A percentile compares a stretch with the other conserved stretches of the same genome.
phyloP scores from a whole-genome alignment of 2,113 vertebrate genomes.

The Muscicapa adusta region DNA sequence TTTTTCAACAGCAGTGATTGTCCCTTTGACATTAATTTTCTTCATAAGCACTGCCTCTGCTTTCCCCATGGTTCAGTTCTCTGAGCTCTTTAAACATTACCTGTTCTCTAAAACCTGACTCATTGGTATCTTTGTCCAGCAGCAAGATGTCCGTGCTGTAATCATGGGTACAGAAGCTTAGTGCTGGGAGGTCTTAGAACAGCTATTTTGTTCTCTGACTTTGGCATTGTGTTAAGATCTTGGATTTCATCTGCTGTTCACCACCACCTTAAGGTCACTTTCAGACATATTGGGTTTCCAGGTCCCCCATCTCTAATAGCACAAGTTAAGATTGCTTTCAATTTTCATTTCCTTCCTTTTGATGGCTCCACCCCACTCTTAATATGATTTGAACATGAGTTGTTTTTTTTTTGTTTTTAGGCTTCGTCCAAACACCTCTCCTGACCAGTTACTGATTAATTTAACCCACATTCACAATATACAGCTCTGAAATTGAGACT shows the following conservation, averaged over 20 bases:
- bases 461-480: not conserved
- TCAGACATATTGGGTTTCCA: not conserved
- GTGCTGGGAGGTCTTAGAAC: not conserved
- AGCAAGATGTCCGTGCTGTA: not conserved
- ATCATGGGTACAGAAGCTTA: not conserved
- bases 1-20: not conserved
- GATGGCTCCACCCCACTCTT: not conserved
- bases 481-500: not conserved
- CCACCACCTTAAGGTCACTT: not conserved
- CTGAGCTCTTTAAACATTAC: not conserved
- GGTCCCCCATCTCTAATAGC: not conserved
- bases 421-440: not conserved
- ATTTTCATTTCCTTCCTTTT: constrained; percentile 49
- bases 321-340: not conserved
- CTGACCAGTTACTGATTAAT: not conserved
- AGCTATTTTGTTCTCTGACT: not conserved
- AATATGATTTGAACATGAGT: not conserved
- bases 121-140: not conserved
- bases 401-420: not conserved
- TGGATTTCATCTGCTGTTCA: not conserved
- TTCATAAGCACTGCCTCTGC: not conserved
- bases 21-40: not conserved
- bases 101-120: not conserved
- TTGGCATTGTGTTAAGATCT: not conserved
- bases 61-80: not conserved